These are phyloP conservation scores for Chesias legatella DNA, from an alignment of 2,888 invertebrate genomes.

Conservation along the genomic window DNA sequence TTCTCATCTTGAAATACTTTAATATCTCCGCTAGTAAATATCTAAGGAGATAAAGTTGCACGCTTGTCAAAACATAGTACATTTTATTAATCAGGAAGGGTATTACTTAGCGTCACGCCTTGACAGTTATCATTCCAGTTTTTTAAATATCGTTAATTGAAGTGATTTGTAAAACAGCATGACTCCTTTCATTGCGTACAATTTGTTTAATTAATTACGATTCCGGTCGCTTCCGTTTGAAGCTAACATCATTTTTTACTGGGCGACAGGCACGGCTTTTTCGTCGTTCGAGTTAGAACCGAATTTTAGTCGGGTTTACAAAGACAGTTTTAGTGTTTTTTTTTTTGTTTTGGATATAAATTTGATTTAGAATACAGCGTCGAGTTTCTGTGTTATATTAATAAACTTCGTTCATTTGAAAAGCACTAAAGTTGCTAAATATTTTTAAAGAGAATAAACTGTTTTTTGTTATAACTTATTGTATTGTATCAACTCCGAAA, in stretches of 20 bases:
- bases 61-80: constrained; percentile 57
- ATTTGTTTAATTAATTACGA: constrained; percentile 79
- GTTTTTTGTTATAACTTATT: too few relatives aligned
- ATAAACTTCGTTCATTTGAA: too few relatives aligned
- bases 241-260: constrained; percentile 67
- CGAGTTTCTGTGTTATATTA: too few relatives aligned
- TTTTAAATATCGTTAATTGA: constrained; percentile 80
- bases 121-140: constrained; percentile 68
- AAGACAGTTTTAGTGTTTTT: too few relatives aligned
- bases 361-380: too few relatives aligned
- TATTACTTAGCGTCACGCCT: constrained; percentile 56
- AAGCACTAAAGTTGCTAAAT: too few relatives aligned
- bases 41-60: constrained; percentile 60
- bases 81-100: constrained; percentile 33
- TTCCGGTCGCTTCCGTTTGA: constrained; percentile 75
- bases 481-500: too few relatives aligned
- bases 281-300: constrained; percentile 7
- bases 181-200: constrained; percentile 79
- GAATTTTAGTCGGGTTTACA: too few relatives aligned
- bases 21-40: not conserved
- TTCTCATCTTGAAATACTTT: too few relatives aligned
- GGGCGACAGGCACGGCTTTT: constrained; percentile 48
- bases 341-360: too few relatives aligned
- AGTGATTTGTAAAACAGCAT: constrained; percentile 81
- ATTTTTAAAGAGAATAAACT: too few relatives aligned